These are phyloP conservation scores for Sardinella longiceps DNA, from an alignment of 2,797 vertebrate genomes.

Conservation along the genomic window DNA sequence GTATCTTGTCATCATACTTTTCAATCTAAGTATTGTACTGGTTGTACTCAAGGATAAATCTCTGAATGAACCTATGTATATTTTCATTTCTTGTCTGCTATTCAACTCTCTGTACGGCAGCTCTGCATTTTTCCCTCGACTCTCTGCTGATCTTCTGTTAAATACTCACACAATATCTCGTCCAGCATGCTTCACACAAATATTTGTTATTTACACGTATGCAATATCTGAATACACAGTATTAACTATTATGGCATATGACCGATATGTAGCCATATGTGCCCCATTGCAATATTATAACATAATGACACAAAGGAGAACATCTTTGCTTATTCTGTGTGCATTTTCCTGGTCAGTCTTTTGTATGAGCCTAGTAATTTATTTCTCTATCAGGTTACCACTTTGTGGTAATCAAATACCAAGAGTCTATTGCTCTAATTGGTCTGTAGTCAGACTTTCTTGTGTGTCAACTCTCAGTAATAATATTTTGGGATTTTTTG, in stretches of 20 bases:
- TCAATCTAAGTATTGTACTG: conserved; percentile 58
- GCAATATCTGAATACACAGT: conserved; percentile 61
- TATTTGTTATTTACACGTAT: conserved; percentile 62
- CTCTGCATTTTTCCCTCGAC: conserved; percentile 58
- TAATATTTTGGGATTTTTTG: conserved; percentile 57
- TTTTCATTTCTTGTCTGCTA: conserved; percentile 61
- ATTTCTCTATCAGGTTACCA: conserved; percentile 53
- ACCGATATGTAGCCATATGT: conserved; percentile 61
- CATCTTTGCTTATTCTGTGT: conserved; percentile 38
- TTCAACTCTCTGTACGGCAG: conserved; percentile 65
- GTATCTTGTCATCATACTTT: conserved; percentile 50
- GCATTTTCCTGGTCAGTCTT: conserved; percentile 52
- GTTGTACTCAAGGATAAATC: conserved; percentile 51
- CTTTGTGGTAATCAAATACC: conserved; percentile 60
- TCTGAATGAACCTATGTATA: conserved; percentile 64
- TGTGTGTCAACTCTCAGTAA: conserved; percentile 55
- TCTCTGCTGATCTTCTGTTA: conserved; percentile 59
- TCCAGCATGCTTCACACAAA: conserved; percentile 57
- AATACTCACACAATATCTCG: conserved; percentile 57
- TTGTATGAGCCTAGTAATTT: conserved; percentile 44
- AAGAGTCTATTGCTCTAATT: conserved; percentile 61
- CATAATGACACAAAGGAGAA: conserved; percentile 48
- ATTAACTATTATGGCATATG: conserved; percentile 63
- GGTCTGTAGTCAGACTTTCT: conserved; percentile 60
- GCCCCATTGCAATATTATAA: conserved; percentile 62